Evolutionary conservation across 64 coral and sea anemone genomes (phyloP).

Genomic region (Catalaphyllia jardinei): DNA sequence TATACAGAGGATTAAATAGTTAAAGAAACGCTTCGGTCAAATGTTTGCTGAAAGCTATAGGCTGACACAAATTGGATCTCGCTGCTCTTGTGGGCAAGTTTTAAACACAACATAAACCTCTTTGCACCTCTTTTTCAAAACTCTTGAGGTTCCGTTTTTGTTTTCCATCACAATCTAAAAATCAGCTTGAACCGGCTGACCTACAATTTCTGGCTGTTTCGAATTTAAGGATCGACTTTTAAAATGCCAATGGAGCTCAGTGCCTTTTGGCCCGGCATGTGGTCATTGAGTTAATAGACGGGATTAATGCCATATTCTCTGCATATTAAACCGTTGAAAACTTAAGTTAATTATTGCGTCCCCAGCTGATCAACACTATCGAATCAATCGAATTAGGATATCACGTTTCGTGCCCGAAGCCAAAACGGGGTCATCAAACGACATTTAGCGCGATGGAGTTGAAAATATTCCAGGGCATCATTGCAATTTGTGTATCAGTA

Average conservation of each 20-base stretch:
- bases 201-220: neutral
- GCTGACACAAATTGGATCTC: constrained; percentile 1
- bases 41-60: neutral
- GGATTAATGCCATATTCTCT: constrained; percentile 23
- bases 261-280: neutral
- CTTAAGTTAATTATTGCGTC: constrained; percentile 1
- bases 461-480: neutral
- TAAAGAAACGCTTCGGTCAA: too few species aligned
- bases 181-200: neutral
- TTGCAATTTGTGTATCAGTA: neutral
- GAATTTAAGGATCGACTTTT: neutral
- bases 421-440: constrained; percentile 21
- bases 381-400: constrained; percentile 2
- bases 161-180: neutral
- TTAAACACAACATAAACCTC: neutral
- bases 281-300: constrained; percentile 33
- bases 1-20: too few species aligned
- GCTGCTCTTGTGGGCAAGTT: neutral
- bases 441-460: neutral
- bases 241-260: neutral
- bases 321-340: constrained; percentile 39
- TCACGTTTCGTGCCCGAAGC: neutral
- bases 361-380: neutral
- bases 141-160: too few species aligned
- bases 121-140: neutral